Conservation (phyloP, 2,113 vertebrate species). For the Bufo bufo region DNA sequence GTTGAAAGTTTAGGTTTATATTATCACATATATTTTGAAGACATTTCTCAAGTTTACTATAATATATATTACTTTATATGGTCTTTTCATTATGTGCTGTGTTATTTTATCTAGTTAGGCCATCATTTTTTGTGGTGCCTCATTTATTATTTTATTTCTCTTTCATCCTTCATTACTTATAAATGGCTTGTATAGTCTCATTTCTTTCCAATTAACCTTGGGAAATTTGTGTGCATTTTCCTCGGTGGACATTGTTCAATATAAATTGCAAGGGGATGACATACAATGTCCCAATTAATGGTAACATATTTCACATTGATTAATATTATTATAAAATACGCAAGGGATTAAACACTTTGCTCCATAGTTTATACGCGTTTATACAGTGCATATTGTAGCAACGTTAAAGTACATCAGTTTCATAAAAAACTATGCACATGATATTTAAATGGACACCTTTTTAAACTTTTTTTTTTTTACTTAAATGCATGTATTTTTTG, state of each 20-base stretch:
- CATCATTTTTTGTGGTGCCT: constrained; percentile 5
- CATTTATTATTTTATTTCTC: constrained; percentile 19
- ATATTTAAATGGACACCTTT: background rate
- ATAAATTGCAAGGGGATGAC: constrained; percentile 37
- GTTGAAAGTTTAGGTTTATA: too few species aligned
- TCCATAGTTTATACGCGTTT: constrained; percentile 6
- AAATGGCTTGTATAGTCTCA: constrained; percentile 46
- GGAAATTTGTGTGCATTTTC: constrained; percentile 41
- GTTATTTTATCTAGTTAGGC: background rate
- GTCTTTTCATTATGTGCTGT: background rate
- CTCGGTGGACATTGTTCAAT: constrained; percentile 32
- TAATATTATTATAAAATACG: constrained; percentile 39
- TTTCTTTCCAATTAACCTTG: constrained; percentile 54
- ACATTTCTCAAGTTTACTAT: background rate
- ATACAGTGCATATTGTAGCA: background rate
- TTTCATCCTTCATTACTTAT: constrained; percentile 47
- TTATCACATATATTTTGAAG: background rate
- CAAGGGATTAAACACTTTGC: constrained; percentile 22
- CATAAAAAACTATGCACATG: background rate
- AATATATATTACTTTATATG: background rate
- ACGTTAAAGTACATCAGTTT: background rate
- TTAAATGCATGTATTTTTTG: too few species aligned
- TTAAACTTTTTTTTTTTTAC: too few species aligned
- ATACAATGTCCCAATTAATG: constrained; percentile 47
- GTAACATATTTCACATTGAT: constrained; percentile 33